Evolutionary conservation across 1,140 invertebrate species (phyloP), one percentile per base, ranked within the genome.

Genomic region (Drosophila orosa): DNA sequence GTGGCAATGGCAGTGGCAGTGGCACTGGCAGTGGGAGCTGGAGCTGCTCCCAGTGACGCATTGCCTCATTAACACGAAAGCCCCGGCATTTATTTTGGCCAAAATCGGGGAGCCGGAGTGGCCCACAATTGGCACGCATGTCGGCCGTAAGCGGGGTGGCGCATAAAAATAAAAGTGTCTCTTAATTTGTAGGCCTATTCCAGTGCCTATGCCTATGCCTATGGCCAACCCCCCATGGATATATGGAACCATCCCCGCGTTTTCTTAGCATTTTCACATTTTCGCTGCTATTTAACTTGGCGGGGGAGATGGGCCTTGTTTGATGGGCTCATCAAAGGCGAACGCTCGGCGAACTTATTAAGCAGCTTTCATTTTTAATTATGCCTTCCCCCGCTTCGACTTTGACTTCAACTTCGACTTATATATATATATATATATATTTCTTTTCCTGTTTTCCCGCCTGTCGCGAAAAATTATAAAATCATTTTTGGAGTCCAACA

Each of bases 361-460:
- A 87, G 78, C 69, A 74, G 82, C 78, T 85, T 85, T 87, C 83
- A 82, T 82, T 85, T 85, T 85, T 85, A 85, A 85, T 85, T 87
- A 85, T 82, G 78, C 61, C 68, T 62, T 67, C 59, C 73, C 73
- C 50, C 54, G 44, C 69, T 44, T 50, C 57, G 13, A 62, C 58
- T 45, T 57, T 31, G 44, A 60, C 56, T 55, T 44, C 40, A 42
- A 27, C 57, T 68, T 12, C n/a, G 9, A 66, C 50, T 40, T 55
- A 27, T 42, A 58, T 48, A 42, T 42, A 29, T 54, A 31, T 42
- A 44, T 52, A 52, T 40, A 22, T 40, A 42, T 57, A 58, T 56
- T 79, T 65, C 56, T 72, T 76, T 77, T 74, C 66, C 40, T 65
- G 45, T 68, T 67, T 44, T 60, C n/a, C 44, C 63, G 33, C 31